These are phyloP conservation scores for Ptilorrhoa leucosticta DNA, from an alignment of 2,113 vertebrate genomes.

Conservation along the genomic window DNA sequence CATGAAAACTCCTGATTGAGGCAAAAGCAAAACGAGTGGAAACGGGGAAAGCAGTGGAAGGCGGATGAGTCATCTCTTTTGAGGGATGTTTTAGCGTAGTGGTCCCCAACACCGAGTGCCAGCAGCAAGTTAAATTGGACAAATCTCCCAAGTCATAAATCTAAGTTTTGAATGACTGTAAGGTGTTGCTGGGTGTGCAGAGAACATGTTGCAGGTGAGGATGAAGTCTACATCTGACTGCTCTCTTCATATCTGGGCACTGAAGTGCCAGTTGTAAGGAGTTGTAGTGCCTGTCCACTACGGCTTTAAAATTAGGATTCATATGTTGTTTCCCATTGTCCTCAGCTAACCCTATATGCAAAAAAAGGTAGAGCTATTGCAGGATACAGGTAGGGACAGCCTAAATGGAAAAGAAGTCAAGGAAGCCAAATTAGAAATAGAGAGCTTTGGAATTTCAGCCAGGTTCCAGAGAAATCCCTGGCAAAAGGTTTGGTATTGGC, in stretches of 20 bases:
- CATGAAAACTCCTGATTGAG: background rate
- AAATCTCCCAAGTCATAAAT: background rate
- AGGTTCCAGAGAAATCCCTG: constrained; percentile 12
- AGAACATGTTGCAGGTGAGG: background rate
- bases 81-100: background rate
- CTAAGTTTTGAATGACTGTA: background rate
- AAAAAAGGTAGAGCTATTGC: background rate
- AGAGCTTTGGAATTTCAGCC: background rate
- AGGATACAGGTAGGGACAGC: background rate
- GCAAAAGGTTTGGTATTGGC: background rate
- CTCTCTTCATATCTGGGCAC: background rate
- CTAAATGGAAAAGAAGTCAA: background rate
- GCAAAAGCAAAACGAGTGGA: background rate
- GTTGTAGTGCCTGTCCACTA: background rate
- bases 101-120: background rate
- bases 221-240: background rate
- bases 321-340: background rate
- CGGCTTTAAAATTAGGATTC: background rate
- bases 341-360: background rate
- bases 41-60: background rate
- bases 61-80: background rate
- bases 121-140: background rate
- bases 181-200: background rate
- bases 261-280: background rate
- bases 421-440: background rate